Base-by-base conservation (phyloP, 2,797 vertebrate species). In the Chloroceryle amazona region DNA sequence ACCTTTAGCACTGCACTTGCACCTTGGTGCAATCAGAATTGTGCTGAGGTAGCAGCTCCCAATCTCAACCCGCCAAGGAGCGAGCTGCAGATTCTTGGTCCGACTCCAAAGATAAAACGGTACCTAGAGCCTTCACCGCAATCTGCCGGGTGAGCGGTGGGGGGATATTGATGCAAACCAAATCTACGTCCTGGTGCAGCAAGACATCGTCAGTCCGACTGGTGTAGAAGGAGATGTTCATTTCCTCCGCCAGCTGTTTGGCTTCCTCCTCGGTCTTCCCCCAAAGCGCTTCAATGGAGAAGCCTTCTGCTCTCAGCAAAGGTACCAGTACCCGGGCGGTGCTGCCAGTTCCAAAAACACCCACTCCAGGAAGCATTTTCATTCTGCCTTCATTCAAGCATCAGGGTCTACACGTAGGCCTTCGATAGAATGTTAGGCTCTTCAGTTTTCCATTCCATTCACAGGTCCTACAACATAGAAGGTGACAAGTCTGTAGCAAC, bases 121-220 rank as follows among this genome's bases (percentile, higher is more conserved):
- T 98, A 99, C 99, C 99, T 97, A 99, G 97, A 91, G 99, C 99
- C 98, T 99, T 99, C 83, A 99, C 99, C 37, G 99, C 99, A 82
- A 99, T 99, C 81, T 99, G 99, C 35, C 99, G 98, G 1, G 99
- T 99, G 86, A 99, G 98, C 0, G 99, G 99, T 7, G 99, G 99
- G 10, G 99, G 99, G 86, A 99, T 99, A 86, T 99, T 99, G 98
- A 99, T 99, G 98, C 99, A 99, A 95, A 99, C 99, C 67, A 99
- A 98, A 96, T 99, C 99, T 7, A 99, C 99, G 1, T 99, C 99
- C 97, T 99, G 99, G 94, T 99, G 99, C 90, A 99, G 98, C 93
- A 99, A 96, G 80, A 99, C 98, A 4, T 99, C 99, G 3, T 99
- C 99, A 0, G 99, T 99, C 61, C 97, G 98, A 93, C 99, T 99